Conservation (phyloP, 2,113 vertebrate genomes). For the Axis porcinus region DNA sequence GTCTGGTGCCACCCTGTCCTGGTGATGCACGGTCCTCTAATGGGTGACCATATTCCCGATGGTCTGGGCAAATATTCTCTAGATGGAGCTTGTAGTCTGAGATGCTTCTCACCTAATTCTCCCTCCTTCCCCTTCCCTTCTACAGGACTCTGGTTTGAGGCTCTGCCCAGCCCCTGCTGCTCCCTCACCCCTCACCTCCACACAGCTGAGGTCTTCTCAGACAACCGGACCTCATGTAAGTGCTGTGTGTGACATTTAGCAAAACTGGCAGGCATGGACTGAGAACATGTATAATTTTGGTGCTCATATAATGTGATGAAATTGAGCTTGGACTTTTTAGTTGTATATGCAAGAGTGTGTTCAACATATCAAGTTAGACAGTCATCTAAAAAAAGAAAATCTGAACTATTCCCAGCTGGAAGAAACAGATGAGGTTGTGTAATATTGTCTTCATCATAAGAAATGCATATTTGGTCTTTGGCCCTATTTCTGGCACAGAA, state of each 20-base stretch:
- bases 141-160: neutral
- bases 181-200: neutral
- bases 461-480: neutral
- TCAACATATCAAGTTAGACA: neutral
- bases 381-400: neutral
- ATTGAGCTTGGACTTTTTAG: neutral
- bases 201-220: neutral
- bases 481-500: neutral
- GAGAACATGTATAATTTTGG: neutral
- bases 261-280: neutral
- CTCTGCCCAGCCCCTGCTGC: neutral
- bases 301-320: neutral
- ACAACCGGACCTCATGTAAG: accelerated
- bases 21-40: neutral
- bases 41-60: neutral
- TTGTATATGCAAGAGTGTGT: neutral
- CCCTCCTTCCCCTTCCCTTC: neutral
- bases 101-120: neutral
- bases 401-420: neutral
- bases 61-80: neutral
- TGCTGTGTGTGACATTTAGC: neutral
- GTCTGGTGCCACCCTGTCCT: neutral
- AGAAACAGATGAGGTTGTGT: neutral
- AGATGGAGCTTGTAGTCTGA: neutral
- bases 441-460: neutral